Evolutionary conservation across 2,113 vertebrate species (phyloP).

Genomic region (Lophochroa leadbeateri): DNA sequence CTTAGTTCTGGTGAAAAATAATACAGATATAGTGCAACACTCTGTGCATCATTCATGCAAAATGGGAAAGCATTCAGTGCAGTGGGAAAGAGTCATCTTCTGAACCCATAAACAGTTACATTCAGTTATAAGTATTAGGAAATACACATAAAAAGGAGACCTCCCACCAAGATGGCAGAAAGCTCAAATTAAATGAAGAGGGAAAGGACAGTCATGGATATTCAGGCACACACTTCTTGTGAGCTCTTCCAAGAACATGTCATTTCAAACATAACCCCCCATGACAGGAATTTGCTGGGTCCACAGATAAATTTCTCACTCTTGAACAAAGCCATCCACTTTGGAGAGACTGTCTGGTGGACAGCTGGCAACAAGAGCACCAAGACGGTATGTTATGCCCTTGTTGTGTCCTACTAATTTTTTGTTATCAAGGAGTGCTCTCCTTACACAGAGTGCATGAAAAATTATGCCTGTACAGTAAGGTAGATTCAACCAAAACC

Average conservation of each 20-base stretch:
- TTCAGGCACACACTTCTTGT: not conserved
- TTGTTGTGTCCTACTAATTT: not conserved
- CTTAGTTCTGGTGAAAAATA: not conserved
- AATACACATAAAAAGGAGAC: not conserved
- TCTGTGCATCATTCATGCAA: not conserved
- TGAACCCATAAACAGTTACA: not conserved
- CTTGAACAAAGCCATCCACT: not conserved
- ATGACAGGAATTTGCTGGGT: not conserved
- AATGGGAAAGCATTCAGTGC: not conserved
- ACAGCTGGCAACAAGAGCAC: not conserved
- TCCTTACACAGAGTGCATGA: accelerated
- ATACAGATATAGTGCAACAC: not conserved
- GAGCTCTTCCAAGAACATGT: not conserved
- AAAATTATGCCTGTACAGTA: not conserved
- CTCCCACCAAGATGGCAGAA: not conserved
- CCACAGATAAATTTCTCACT: not conserved
- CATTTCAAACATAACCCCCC: not conserved
- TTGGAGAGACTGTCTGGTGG: not conserved
- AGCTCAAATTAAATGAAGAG: not conserved
- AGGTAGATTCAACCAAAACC: not conserved
- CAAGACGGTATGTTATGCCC: not conserved
- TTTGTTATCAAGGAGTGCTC: not conserved
- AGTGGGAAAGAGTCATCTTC: not conserved
- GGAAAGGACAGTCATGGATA: not conserved
- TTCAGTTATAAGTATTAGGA: not conserved